Evolutionary conservation across 1,140 invertebrate species (phyloP).

Genomic region (Trialeurodes vaporariorum): DNA sequence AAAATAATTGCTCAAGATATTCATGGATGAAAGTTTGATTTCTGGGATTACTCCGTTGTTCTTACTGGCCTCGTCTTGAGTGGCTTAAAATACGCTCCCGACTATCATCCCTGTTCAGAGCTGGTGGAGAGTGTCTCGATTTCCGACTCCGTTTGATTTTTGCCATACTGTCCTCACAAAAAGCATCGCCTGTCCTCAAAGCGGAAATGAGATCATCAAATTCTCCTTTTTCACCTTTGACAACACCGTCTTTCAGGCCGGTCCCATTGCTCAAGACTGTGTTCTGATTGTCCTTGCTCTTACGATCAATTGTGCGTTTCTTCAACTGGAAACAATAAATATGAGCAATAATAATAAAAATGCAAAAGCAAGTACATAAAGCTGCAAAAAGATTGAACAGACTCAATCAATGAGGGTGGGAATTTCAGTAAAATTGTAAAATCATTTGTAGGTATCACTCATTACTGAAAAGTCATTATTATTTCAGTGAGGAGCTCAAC

Average conservation of each 20-base stretch:
- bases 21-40: too few relatives aligned
- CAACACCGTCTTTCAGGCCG: constrained; percentile 29
- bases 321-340: constrained; percentile 46
- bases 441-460: too few relatives aligned
- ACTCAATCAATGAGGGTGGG: too few relatives aligned
- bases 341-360: too few relatives aligned
- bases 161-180: constrained; percentile 83
- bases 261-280: constrained; percentile 30
- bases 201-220: constrained; percentile 97
- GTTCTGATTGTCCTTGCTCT: constrained; percentile 48
- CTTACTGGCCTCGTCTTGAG: constrained; percentile 31
- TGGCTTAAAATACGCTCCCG: constrained; percentile 43
- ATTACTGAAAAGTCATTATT: too few relatives aligned
- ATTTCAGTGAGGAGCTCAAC: too few relatives aligned
- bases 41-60: too few relatives aligned
- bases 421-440: too few relatives aligned
- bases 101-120: constrained; percentile 53
- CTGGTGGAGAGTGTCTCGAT: constrained; percentile 45
- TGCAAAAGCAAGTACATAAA: too few relatives aligned
- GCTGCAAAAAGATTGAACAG: too few relatives aligned
- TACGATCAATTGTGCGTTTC: constrained; percentile 75
- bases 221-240: constrained; percentile 57
- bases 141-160: constrained; percentile 74
- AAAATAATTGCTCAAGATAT: too few relatives aligned
- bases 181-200: constrained; percentile 88